phyloP scores from a whole-genome alignment of 2,888 invertebrate genomes.

The Tridacna gigas region DNA sequence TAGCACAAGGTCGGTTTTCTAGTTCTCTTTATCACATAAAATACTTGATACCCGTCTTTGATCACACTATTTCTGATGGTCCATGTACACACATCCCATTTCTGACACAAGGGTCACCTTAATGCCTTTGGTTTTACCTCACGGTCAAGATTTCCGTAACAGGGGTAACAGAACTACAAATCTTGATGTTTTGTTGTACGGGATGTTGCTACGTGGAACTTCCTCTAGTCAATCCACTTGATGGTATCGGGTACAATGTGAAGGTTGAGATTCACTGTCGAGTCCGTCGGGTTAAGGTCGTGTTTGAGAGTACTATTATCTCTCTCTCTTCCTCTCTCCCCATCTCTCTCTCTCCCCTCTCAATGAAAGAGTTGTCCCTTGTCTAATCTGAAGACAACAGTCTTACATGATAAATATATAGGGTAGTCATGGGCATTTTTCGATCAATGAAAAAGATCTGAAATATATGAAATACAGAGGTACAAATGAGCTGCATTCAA shows the following conservation, averaged over 20 bases:
- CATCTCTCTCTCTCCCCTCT: conserved; percentile 19
- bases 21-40: too few relatives aligned
- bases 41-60: too few relatives aligned
- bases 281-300: conserved; percentile 14
- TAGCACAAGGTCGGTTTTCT: neutral
- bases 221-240: too few relatives aligned
- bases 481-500: too few relatives aligned
- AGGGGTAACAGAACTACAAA: too few relatives aligned
- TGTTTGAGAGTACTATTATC: conserved; percentile 15
- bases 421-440: conserved; percentile 18
- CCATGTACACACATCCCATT: too few relatives aligned
- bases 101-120: too few relatives aligned
- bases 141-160: too few relatives aligned
- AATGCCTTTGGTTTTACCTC: too few relatives aligned
- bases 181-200: too few relatives aligned
- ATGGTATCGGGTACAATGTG: conserved; percentile 1
- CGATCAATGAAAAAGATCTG: conserved; percentile 5
- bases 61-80: too few relatives aligned
- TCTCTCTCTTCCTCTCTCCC: conserved; percentile 24
- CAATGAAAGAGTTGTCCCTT: conserved; percentile 23
- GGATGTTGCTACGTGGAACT: too few relatives aligned
- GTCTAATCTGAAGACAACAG: conserved; percentile 20
- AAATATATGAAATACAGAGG: neutral
- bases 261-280: conserved; percentile 10
- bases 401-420: conserved; percentile 14